Evolutionary conservation across 1,140 invertebrate species (phyloP).

Genomic region (Branchinecta lindahli): DNA sequence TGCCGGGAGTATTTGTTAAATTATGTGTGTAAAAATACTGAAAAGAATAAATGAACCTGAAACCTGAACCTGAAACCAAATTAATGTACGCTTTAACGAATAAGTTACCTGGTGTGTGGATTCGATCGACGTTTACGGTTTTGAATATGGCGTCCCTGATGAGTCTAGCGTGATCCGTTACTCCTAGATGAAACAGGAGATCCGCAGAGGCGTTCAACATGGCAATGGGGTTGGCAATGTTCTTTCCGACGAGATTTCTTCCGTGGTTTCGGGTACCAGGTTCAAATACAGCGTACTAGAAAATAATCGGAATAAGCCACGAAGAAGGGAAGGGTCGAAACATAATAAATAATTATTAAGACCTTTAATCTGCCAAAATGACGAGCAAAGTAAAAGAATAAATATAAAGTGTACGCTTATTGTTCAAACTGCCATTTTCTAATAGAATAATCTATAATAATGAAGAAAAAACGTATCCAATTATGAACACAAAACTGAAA

Average conservation of each 20-base stretch:
- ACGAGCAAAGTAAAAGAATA: no score
- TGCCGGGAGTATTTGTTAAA: no score
- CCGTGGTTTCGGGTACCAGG: conserved; percentile 91
- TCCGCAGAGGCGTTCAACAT: conserved; percentile 85
- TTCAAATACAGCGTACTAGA: conserved; percentile 76
- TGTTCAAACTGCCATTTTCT: no score
- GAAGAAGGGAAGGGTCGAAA: not conserved
- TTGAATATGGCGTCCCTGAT: conserved; percentile 59
- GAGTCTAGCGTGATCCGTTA: conserved; percentile 59
- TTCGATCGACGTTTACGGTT: conserved; percentile 62
- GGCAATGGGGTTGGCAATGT: conserved; percentile 92
- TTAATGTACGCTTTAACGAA: not conserved
- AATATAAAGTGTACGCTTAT: no score
- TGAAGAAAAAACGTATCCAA: no score
- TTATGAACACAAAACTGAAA: no score
- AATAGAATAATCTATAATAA: no score
- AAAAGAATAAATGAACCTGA: no score
- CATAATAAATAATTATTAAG: no score
- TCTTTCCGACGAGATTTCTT: conserved; percentile 78
- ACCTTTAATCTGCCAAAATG: no score
- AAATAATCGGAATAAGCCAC: conserved; percentile 26
- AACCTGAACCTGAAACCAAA: no score
- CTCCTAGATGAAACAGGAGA: conserved; percentile 76
- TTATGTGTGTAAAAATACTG: no score
- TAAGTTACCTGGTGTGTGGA: conserved; percentile 51